phyloP scores from a whole-genome alignment of 2,888 invertebrate genomes.

The Tetranychus piercei region DNA sequence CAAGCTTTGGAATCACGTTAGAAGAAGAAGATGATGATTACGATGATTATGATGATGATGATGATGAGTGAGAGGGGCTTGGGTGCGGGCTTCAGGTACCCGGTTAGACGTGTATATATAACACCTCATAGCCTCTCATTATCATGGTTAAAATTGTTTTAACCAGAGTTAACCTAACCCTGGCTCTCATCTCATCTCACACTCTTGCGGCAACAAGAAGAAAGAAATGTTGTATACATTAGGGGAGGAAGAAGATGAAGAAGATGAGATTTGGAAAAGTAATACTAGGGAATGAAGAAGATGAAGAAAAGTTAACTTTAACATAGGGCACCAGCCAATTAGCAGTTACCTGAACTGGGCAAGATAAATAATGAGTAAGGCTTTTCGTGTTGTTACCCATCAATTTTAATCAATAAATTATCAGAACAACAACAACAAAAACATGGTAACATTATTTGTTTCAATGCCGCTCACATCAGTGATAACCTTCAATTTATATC shows the following conservation, averaged over 20 bases:
- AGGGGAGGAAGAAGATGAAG: background rate
- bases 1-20: background rate
- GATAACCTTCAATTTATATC: too few relatives aligned
- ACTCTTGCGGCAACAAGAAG: background rate
- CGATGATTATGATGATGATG: background rate
- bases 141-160: background rate
- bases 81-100: background rate
- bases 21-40: background rate
- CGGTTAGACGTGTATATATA: background rate
- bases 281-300: background rate
- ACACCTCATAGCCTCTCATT: background rate
- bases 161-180: background rate
- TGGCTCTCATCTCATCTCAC: background rate
- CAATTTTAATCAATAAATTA: background rate
- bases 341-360: background rate
- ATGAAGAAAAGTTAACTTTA: background rate
- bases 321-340: background rate
- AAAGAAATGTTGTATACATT: background rate
- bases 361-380: background rate
- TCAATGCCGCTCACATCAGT: background rate
- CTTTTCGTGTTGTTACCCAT: background rate
- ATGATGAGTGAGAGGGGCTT: conserved; percentile 1
- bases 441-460: background rate
- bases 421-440: background rate
- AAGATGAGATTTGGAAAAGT: background rate